Base-by-base conservation (phyloP, 1,140 invertebrate species). In the Druon quercuslanigerum region DNA sequence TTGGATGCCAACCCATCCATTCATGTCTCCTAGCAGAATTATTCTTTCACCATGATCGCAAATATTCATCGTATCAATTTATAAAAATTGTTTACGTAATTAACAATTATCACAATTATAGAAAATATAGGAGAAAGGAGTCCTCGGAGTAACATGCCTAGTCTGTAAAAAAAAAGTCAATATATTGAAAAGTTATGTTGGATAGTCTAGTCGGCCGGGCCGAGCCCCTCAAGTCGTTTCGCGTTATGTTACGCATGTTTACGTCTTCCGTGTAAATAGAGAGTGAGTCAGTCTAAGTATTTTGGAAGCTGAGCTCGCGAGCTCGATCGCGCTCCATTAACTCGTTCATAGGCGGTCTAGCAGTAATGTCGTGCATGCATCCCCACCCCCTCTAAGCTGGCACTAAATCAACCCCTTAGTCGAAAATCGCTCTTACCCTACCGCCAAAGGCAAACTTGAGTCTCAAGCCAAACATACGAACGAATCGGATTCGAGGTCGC, bases 381-480 rank as follows among this genome's bases (percentile, higher is more conserved):
- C 77, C 71, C 83, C 82, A 79, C 84, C 77, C 78, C 80, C 82
- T 77, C 51, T 90, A 90, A 90, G 87, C 89, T 84, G 75, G 82
- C 72, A 86, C 72, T 90, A 90, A 90, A 90, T 90, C 89, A 89
- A 84, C 72, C 82, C 78, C 73, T 81, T 77, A 81, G 79, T 79
- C 52, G 52, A 54, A 54, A 54, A 54, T 54, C 52, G 52, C 52
- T 54, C 79, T 54, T 54, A 73, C 80, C 56, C 80, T 75, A 78
- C 80, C 80, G 80, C 82, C 84, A 80, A 82, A 79, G 83, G 84
- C 82, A 85, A 89, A 82, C 85, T 83, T 83, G 85, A 89, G 89
- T 88, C 87, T 86, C 87, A 89, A 87, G 86, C 83, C 86, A 90
- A 90, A 90, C 88, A 89, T 80, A 84, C 81, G 87, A 87, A 87